Evolutionary conservation across 2,888 invertebrate species (phyloP), one percentile per base, ranked within the genome.

Genomic region (Drosophila paracracens): DNA sequence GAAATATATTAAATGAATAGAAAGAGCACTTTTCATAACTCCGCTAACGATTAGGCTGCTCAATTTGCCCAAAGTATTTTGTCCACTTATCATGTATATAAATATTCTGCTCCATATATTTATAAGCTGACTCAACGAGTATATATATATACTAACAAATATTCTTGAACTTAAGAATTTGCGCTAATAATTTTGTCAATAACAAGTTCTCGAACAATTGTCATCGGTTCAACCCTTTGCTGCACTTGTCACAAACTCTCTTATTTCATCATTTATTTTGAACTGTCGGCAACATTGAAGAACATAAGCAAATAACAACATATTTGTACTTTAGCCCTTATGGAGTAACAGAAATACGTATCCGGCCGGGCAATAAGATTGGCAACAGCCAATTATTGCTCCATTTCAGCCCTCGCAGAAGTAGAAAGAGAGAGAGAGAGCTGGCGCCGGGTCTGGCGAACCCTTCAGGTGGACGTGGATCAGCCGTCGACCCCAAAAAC

Each of bases 321-420:
- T 61, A 62, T 57, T 38, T 52, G 51, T 46, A 29, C 52, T 35
- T 36, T 35, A 6, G 31, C n/a, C 61, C 59, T 35, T 16, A 4
- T 29, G 59, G 76, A 58, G 35, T 33, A 60, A 67, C 64, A 80
- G 46, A 61, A 70, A 61, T 43, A 27, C 40, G 43, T 64, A 72
- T 67, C 54, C 68, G 54, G 56, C 43, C 64, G 31, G 65, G 85
- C 73, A 79, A 82, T 79, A 76, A 79, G 70, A 81, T 73, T 66
- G 76, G 80, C 74, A 82, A 68, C 79, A 88, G 85, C 85, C 88
- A 88, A 88, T 83, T 88, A 83, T 74, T 62, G 64, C 63, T 52
- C 59, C 59, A 63, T 57, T 54, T 56, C 27, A 56, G 38, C 36
- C n/a, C 38, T 2, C 51, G 16, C 54, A 43, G 43, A 48, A 36